A percentile compares a stretch with the other conserved stretches of the same genome.
phyloP scores from a whole-genome alignment of 2,113 vertebrate genomes.

The Tonatia bakeri region DNA sequence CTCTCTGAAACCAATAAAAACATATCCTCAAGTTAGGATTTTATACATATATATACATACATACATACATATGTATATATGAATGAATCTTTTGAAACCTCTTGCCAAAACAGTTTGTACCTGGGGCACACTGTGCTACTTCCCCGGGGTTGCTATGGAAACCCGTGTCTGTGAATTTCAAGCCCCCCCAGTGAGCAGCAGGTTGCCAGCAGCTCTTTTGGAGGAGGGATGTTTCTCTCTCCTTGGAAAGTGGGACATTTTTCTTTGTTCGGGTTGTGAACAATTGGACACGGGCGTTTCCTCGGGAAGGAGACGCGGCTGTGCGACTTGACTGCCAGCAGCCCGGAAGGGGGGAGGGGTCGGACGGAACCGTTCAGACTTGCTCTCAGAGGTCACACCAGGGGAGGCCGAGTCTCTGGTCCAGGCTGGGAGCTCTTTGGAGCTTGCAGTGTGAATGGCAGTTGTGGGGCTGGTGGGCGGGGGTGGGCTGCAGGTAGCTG shows the following conservation, averaged over 20 bases:
- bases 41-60: too few species aligned
- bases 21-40: background rate
- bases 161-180: background rate
- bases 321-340: background rate
- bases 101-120: background rate
- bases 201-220: background rate
- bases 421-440: background rate
- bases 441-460: background rate
- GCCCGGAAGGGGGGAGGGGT: background rate
- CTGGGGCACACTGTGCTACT: background rate
- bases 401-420: background rate
- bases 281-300: background rate
- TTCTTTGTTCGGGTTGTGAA: background rate
- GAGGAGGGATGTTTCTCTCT: background rate
- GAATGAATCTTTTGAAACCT: background rate
- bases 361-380: background rate
- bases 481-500: background rate
- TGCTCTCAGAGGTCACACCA: background rate
- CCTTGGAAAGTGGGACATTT: background rate
- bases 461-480: rapidly evolving
- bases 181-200: constrained; percentile 12
- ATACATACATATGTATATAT: too few species aligned
- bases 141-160: background rate
- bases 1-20: background rate
- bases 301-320: background rate